These are phyloP conservation scores for Meles meles DNA, from an alignment of 2,113 vertebrate genomes.

Conservation along the genomic window DNA sequence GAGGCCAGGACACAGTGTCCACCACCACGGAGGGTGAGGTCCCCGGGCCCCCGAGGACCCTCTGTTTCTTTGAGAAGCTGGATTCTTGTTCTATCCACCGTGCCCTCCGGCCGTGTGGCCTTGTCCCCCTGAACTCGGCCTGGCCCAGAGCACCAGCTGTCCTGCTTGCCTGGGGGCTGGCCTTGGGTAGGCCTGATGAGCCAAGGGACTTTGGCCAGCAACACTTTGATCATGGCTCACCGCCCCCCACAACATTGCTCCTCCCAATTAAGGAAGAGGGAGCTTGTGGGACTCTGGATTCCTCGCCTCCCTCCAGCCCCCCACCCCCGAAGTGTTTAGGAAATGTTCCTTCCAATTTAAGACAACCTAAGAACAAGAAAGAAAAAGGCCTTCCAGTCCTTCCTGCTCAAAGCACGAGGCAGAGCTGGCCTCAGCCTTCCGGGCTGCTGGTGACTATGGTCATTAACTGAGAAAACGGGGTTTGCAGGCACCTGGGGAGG, in stretches of 20 bases:
- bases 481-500: fast-evolving
- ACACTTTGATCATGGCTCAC: not conserved
- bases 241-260: not conserved
- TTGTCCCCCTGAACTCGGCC: not conserved
- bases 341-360: not conserved
- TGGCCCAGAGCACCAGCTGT: fast-evolving
- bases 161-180: not conserved
- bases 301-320: not conserved
- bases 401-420: fast-evolving
- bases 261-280: not conserved
- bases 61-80: not conserved
- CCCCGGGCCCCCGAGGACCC: not conserved
- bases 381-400: fast-evolving
- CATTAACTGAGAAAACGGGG: not conserved
- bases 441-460: not conserved
- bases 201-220: not conserved
- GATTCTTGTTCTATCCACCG: fast-evolving
- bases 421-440: fast-evolving
- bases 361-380: not conserved
- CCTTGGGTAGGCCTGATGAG: not conserved
- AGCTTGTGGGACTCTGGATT: fast-evolving
- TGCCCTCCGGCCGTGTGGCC: fast-evolving
- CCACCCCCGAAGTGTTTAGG: not conserved
- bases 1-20: not conserved
- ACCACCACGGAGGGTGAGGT: fast-evolving